Base-by-base conservation (phyloP, 2,888 invertebrate genomes). In the Tanypteryx hageni region DNA sequence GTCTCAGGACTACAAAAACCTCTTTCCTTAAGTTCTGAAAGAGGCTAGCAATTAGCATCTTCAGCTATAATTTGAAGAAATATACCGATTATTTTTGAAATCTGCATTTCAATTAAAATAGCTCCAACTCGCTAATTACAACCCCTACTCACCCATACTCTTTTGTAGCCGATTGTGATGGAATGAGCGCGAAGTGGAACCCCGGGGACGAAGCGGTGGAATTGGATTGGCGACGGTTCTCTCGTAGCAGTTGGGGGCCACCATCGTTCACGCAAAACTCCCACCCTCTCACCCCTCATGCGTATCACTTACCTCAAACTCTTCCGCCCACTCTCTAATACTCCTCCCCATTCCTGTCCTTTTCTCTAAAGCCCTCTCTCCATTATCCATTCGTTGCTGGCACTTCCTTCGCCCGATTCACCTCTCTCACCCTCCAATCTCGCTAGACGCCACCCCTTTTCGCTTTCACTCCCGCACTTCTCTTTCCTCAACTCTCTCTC, bases 81-180 rank as follows among this genome's bases (percentile, higher is more conserved):
- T 56, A 64, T n/a, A 56, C n/a, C 8, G 22, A 61, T 64, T 64
- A 92, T 92, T 92, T 92, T 92, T 56, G 91, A 31, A 92, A 92
- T 92, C 91, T 58, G 91, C 64, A 92, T 92, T 92, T 92, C 91
- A 92, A 92, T 92, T 92, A 92, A 58, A 61, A 92, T 64, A 64
- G 91, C 76, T 92, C 44, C 91, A 92, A 64, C 91, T 92, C 8
- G 64, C 91, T 92, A 92, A 92, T 92, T 92, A 92, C 91, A 64
- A 18, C 92, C 92, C 81, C 57, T 44, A 13, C 31, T 57, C 83
- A 31, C 92, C 82, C 56, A 76, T 92, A 31, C 92, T 61, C 82
- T 61, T 59, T 59, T 83, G 61, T 58, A 56, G 56, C 31, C 58
- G 84, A 61, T 92, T 61, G 83, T 61, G 27, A 76, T 11, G 22